phyloP scores from a whole-genome alignment of 2,113 vertebrate species.

The Tenrec ecaudatus region DNA sequence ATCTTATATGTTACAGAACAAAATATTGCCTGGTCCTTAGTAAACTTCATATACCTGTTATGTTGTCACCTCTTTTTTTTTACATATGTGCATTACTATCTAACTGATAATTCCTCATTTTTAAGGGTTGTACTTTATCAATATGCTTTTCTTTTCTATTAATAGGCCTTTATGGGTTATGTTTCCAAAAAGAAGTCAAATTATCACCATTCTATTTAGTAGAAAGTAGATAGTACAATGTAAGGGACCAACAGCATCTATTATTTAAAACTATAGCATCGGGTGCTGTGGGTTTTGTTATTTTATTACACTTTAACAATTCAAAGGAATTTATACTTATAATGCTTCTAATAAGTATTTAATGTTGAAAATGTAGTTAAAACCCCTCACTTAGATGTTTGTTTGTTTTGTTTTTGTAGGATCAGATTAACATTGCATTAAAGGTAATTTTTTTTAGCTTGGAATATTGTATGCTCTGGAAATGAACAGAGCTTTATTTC shows the following conservation, averaged over 20 bases:
- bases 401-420: background rate
- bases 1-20: background rate
- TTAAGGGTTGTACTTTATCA: background rate
- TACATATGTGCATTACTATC: background rate
- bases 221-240: background rate
- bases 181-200: background rate
- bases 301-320: background rate
- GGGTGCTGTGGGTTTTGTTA: background rate
- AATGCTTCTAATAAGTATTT: conserved; percentile 20
- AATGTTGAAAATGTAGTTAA: background rate
- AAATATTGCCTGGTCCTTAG: background rate
- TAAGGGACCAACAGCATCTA: background rate
- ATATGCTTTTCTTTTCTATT: background rate
- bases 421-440: background rate
- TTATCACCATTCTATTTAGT: background rate
- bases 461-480: background rate
- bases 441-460: background rate
- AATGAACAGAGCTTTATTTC: conserved; percentile 39
- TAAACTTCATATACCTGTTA: background rate
- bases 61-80: background rate
- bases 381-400: no score
- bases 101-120: background rate
- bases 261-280: background rate
- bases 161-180: background rate
- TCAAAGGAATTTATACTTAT: background rate